Percentiles rank a stretch among this genome's conserved stretches.
Conservation (phyloP, 2,888 invertebrate genomes). For the Chesias legatella region DNA sequence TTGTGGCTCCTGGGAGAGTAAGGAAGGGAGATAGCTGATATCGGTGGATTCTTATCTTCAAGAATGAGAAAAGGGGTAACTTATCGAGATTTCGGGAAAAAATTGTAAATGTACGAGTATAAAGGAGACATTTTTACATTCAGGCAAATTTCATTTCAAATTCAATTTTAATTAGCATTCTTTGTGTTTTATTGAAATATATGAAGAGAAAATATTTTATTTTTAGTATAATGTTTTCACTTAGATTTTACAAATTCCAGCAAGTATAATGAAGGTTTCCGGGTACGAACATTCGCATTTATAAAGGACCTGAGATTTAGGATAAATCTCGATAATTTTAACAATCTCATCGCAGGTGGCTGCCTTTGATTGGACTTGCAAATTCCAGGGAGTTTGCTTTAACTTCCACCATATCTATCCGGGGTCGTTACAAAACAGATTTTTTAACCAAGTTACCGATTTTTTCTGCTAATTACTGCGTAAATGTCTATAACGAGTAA, state of each 20-base stretch:
- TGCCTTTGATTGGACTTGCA: slow-evolving; percentile 20
- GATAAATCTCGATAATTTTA: slow-evolving; percentile 21
- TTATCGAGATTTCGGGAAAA: neutral
- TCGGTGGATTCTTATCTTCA: slow-evolving; percentile 11
- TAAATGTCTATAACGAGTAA: too few species aligned
- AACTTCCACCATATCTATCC: slow-evolving; percentile 16
- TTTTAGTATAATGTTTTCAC: too few species aligned
- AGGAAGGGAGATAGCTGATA: slow-evolving; percentile 12
- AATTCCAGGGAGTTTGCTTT: slow-evolving; percentile 14
- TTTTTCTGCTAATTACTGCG: too few species aligned
- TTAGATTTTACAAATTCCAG: too few species aligned
- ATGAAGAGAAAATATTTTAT: too few species aligned
- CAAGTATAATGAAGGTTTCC: neutral
- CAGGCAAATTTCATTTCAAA: too few species aligned
- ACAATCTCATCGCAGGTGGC: slow-evolving; percentile 21
- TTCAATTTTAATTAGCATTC: too few species aligned
- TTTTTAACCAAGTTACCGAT: slow-evolving; percentile 1
- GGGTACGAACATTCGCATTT: slow-evolving; percentile 10
- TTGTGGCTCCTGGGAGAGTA: slow-evolving; percentile 13
- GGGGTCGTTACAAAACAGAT: slow-evolving; percentile 8
- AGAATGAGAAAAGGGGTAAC: slow-evolving; percentile 24
- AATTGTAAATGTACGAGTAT: too few species aligned
- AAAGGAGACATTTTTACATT: neutral
- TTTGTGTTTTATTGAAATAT: too few species aligned
- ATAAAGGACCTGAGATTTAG: slow-evolving; percentile 13